Evolutionary conservation across 1,140 invertebrate species (phyloP).

Genomic region (Phymorhynchus buccinoides): DNA sequence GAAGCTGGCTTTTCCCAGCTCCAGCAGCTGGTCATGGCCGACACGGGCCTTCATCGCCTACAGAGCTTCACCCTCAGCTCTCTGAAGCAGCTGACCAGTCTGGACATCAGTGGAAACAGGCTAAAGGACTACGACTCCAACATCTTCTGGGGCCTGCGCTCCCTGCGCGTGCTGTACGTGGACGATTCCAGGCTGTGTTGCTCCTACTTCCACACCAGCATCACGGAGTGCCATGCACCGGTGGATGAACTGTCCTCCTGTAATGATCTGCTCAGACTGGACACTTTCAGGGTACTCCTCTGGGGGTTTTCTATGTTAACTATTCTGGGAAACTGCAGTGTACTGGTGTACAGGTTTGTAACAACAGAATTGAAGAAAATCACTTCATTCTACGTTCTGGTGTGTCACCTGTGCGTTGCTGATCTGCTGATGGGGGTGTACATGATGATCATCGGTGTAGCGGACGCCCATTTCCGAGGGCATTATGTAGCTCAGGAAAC

Average conservation of each 20-base stretch:
- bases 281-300: neutral
- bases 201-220: neutral
- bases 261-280: neutral
- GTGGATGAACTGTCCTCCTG: conserved; percentile 13
- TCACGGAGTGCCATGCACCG: neutral
- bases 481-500: neutral
- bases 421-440: conserved; percentile 16
- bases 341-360: neutral
- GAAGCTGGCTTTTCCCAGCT: neutral
- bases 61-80: neutral
- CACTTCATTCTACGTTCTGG: neutral
- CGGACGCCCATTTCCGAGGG: neutral
- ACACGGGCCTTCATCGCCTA: neutral
- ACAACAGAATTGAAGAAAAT: neutral
- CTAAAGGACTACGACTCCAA: neutral
- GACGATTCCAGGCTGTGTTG: neutral
- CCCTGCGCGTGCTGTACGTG: neutral
- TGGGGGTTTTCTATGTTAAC: neutral
- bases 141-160: neutral
- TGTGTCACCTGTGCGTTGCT: neutral
- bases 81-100: neutral
- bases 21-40: neutral
- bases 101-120: neutral
- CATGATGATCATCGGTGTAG: neutral
- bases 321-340: neutral